phyloP scores from a whole-genome alignment of 1,140 invertebrate species.

The Thaumatotibia leucotreta region DNA sequence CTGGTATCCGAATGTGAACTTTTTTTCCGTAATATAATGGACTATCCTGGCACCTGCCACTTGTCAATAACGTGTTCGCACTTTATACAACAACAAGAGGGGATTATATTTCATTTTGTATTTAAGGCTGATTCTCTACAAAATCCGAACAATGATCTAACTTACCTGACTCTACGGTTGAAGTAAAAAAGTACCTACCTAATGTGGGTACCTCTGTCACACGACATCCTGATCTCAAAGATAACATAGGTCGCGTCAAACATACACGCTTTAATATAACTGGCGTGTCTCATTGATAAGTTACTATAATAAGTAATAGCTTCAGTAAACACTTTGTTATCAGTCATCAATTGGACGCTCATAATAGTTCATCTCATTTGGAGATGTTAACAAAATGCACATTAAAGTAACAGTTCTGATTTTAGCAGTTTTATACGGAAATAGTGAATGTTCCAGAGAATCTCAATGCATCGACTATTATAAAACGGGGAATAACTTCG shows the following conservation, averaged over 20 bases:
- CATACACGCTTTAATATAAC: not conserved
- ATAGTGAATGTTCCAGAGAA: slow-evolving; percentile 21
- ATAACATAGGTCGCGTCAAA: not conserved
- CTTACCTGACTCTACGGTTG: not conserved
- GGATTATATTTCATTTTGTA: not conserved
- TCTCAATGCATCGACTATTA: slow-evolving; percentile 55
- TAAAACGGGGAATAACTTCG: slow-evolving; percentile 44
- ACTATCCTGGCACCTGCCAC: too few species aligned
- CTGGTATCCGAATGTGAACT: too few species aligned
- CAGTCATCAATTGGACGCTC: not conserved
- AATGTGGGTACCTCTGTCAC: not conserved
- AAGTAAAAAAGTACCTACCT: not conserved
- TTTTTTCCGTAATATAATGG: too few species aligned
- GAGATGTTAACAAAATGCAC: slow-evolving; percentile 24
- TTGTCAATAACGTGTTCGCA: slow-evolving; percentile 5
- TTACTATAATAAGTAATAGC: not conserved
- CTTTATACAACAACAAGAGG: not conserved
- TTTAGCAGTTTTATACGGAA: slow-evolving; percentile 15
- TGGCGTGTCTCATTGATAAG: not conserved
- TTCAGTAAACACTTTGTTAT: not conserved
- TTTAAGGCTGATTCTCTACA: not conserved
- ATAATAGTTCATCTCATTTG: slow-evolving; percentile 25
- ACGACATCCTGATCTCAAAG: not conserved
- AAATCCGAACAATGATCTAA: not conserved
- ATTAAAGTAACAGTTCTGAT: slow-evolving; percentile 16